Conservation (phyloP, 2,888 invertebrate genomes). For the Xanthia icteritia region DNA sequence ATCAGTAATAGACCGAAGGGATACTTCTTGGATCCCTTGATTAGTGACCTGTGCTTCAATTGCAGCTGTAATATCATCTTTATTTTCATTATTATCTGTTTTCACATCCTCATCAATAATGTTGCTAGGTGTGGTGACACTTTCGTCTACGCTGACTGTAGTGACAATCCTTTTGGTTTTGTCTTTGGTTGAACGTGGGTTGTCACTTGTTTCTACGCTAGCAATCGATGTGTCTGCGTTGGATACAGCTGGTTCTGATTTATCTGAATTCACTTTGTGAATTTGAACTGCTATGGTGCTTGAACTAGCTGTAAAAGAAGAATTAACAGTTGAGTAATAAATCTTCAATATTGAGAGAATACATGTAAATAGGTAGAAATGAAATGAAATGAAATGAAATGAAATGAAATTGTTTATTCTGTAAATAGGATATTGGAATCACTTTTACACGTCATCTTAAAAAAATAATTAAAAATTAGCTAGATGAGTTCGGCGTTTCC, state of each 20-base stretch:
- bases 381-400: no score
- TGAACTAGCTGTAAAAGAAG: constrained; percentile 48
- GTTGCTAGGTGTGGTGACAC: constrained; percentile 41
- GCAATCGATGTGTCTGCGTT: constrained; percentile 53
- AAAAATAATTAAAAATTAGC: no score
- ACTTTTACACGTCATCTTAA: no score
- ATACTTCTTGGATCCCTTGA: constrained; percentile 51
- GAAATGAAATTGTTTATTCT: no score
- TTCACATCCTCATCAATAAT: constrained; percentile 54
- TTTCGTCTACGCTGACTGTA: constrained; percentile 48
- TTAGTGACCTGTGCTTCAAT: constrained; percentile 40
- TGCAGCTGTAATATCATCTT: constrained; percentile 32
- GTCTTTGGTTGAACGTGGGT: constrained; percentile 66
- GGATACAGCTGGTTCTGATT: constrained; percentile 51
- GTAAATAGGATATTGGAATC: no score
- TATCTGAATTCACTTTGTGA: constrained; percentile 60
- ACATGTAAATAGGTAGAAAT: neutral
- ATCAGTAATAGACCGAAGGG: constrained; percentile 31
- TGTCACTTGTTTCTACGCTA: constrained; percentile 53
- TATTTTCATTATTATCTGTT: constrained; percentile 60
- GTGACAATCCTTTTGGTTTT: constrained; percentile 62
- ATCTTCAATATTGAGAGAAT: neutral
- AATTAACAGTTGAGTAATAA: constrained; percentile 24
- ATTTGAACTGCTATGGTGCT: constrained; percentile 58
- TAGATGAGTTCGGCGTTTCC: no score